These are phyloP conservation scores for Drosophila kepulauana DNA, from an alignment of 1,140 invertebrate genomes.

Conservation along the genomic window DNA sequence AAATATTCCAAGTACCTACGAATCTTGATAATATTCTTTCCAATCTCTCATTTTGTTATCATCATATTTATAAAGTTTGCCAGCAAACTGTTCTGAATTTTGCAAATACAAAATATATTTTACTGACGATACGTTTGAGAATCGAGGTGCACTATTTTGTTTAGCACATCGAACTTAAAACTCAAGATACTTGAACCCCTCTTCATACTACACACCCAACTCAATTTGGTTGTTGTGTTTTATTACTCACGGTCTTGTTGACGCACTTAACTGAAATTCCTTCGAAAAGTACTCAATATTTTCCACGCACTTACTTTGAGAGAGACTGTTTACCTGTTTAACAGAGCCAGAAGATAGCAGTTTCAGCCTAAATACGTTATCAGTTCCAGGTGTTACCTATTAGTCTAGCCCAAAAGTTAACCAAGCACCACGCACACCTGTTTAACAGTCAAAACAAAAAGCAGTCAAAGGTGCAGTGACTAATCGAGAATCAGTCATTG, in stretches of 20 bases:
- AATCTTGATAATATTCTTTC: too few relatives aligned
- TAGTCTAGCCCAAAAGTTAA: constrained; percentile 24
- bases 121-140: neutral
- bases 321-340: neutral
- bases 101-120: too few relatives aligned
- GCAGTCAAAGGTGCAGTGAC: constrained; percentile 1
- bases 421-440: constrained; percentile 5
- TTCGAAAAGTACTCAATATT: constrained; percentile 5
- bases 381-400: constrained; percentile 32
- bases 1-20: too few relatives aligned
- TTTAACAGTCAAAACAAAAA: neutral
- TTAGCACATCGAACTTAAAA: neutral
- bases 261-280: neutral
- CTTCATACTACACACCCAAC: neutral
- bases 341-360: neutral
- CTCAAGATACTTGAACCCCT: neutral
- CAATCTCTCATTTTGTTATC: too few relatives aligned
- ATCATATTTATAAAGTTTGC: too few relatives aligned
- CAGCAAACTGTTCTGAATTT: too few relatives aligned
- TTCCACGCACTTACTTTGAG: neutral
- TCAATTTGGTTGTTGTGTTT: neutral
- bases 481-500: constrained; percentile 19
- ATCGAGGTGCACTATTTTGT: neutral
- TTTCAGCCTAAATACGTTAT: constrained; percentile 26
- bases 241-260: neutral